Base-by-base conservation (phyloP, 2,888 invertebrate genomes). In the Melanostoma mellinum region DNA sequence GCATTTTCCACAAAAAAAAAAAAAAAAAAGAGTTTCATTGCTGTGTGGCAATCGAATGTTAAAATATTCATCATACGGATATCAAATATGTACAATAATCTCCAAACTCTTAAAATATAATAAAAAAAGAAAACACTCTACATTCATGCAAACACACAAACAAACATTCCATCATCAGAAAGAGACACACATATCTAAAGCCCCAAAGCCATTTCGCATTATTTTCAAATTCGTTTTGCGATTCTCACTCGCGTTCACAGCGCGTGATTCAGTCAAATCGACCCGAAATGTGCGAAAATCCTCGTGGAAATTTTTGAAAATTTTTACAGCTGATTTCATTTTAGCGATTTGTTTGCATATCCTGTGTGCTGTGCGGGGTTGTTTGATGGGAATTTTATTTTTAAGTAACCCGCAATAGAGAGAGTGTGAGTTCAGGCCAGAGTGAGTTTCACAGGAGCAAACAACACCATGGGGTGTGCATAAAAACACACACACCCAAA, bases 281-380 rank as follows among this genome's bases (percentile, higher is more conserved):
- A 84, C 84, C 84, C 82, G 88, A 90, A 89, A 89, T 88, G 63
- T 63, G 88, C 88, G 88, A 89, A 91, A 91, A 91, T 91, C 91
- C 90, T 91, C 91, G 91, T 91, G 91, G 91, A 91, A 91, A 91
- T 88, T 88, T 91, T 90, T 90, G 87, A 89, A 89, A 90, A 90
- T 90, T 89, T 90, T 90, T 89, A 90, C 91, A 91, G 91, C 91
- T 91, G 91, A 91, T 91, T 91, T 90, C 88, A 88, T 88, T 88
- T 87, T 76, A 79, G 71, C 78, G 81, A 85, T 86, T 86, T 87
- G 84, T 86, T 86, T 87, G 86, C 85, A 86, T 87, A 86, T 86
- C 72, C 86, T 80, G 63, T 63, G 63, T 63, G 63, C 63, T 8
- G 55, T 44, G 20, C 33, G 68, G 67, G 77, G 58, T 10, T 6